A percentile compares a stretch with the other conserved stretches of the same genome.
Conservation (phyloP, 2,797 vertebrate species). For the Rhyacichthys aspro region DNA sequence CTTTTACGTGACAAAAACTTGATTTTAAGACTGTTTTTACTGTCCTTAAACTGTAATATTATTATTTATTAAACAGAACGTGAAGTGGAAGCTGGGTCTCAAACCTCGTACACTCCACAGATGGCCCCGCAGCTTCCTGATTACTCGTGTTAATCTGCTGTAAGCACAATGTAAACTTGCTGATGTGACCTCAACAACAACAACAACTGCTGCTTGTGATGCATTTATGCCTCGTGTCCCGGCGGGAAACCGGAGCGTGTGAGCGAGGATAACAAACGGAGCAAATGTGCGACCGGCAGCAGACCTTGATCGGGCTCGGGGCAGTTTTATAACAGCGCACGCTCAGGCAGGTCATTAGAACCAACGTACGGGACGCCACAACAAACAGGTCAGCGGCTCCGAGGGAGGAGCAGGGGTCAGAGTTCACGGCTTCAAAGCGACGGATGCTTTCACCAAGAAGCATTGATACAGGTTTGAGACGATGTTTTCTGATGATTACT, state of each 20-base stretch:
- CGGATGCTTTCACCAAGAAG: too few relatives aligned
- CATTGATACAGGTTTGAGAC: too few relatives aligned
- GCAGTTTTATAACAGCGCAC: conserved; percentile 30
- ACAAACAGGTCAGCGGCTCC: conserved; percentile 3
- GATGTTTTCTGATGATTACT: too few relatives aligned
- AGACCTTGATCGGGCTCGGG: conserved; percentile 45
- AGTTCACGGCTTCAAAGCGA: too few relatives aligned
- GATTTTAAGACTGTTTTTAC: too few relatives aligned
- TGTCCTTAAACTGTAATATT: too few relatives aligned
- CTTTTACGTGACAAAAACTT: too few relatives aligned
- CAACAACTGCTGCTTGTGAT: conserved; percentile 56
- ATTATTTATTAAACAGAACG: too few relatives aligned
- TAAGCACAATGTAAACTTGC: conserved; percentile 76
- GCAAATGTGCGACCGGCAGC: conserved; percentile 52
- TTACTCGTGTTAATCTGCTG: conserved; percentile 59
- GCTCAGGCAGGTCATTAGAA: conserved; percentile 21
- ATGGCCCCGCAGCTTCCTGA: conserved; percentile 41
- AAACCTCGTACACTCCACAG: too few relatives aligned
- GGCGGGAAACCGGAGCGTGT: conserved; percentile 5
- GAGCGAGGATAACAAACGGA: conserved; percentile 25
- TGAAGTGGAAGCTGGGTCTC: too few relatives aligned
- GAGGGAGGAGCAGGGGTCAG: too few relatives aligned
- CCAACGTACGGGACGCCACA: conserved; percentile 12
- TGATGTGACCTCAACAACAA: conserved; percentile 68
- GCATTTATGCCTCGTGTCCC: conserved; percentile 61